Evolutionary conservation across 2,888 invertebrate species (phyloP), one percentile per base, ranked within the genome.

Genomic region (Aplocera efformata): DNA sequence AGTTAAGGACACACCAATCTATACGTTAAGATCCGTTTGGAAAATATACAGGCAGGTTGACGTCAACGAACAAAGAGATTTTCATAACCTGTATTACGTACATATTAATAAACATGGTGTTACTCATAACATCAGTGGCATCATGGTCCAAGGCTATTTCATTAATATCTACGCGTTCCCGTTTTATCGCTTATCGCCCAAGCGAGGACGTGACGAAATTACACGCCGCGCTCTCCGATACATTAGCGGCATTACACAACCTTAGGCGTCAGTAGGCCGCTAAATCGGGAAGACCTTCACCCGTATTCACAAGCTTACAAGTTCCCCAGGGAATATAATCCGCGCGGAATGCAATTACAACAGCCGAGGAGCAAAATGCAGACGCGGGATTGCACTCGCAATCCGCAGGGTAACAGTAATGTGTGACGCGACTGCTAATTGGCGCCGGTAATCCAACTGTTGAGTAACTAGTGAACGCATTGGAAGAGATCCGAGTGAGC

Each of bases 211-310:
- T 75, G 72, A 63, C 56, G 72, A 68, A 76, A 74, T 69, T 55
- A 63, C 55, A 56, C 62, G 66, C 52, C 48, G 57, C 58, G 64
- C 53, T 58, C 58, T 50, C 60, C 59, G 56, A 54, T 49, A 62
- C 55, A 58, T 59, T 57, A 53, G 59, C 56, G 50, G 56, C 56
- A 63, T 85, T 85, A 72, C 80, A 79, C 75, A 82, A 84, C 58
- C 60, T 40, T 32, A 55, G 54, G 65, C 67, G 66, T 69, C 61
- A 77, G 70, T 79, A 69, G 80, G 78, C 46, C 83, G 67, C 80
- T 86, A 86, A 77, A 81, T 77, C 76, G 68, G 79, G 79, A 73
- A 70, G 84, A 85, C 86, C 86, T 86, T 86, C 83, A 85, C 86
- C 86, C 66, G 77, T 62, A 77, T 79, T 66, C 49, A 60, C 49